A percentile compares a stretch with the other conserved stretches of the same genome.
Evolutionary conservation across 2,888 invertebrate genomes (phyloP).

Genomic region (Slavum lentiscoides): DNA sequence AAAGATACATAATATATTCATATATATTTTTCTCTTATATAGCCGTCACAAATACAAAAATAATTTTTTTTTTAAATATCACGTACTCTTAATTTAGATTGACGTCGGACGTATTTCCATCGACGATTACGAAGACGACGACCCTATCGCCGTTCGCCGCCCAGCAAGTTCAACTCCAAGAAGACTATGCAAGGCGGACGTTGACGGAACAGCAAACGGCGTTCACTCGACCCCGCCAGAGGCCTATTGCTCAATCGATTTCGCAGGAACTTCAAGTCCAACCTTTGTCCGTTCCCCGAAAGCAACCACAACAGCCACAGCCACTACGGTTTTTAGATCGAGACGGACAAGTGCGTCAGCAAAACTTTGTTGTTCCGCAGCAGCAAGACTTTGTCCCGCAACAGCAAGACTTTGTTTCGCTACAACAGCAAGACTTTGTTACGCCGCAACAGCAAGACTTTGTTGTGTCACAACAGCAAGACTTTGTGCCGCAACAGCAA

Average conservation of each 20-base stretch:
- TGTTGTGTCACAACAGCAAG: not conserved
- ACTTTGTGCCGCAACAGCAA: not conserved
- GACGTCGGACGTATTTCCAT: slow-evolving; percentile 22
- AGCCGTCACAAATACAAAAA: not conserved
- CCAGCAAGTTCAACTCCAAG: slow-evolving; percentile 53
- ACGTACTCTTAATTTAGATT: not conserved
- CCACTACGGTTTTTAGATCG: slow-evolving; percentile 14
- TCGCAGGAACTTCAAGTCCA: slow-evolving; percentile 4
- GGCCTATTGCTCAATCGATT: not conserved
- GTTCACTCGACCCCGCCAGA: not conserved
- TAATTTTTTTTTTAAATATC: no score
- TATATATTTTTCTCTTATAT: not conserved
- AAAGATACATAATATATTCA: not conserved
- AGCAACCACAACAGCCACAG: not conserved
- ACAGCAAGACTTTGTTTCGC: not conserved
- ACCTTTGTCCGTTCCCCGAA: not conserved
- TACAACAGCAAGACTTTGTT: no score
- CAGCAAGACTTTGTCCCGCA: not conserved
- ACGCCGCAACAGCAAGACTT: not conserved
- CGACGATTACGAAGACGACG: slow-evolving; percentile 36
- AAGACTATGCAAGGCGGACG: slow-evolving; percentile 48
- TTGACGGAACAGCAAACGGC: slow-evolving; percentile 53
- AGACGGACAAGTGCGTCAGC: slow-evolving; percentile 13
- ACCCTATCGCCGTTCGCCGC: slow-evolving; percentile 50
- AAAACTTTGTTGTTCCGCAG: not conserved